These are phyloP conservation scores for Hirundichthys speculiger DNA, from an alignment of 2,113 vertebrate species.

Conservation along the genomic window DNA sequence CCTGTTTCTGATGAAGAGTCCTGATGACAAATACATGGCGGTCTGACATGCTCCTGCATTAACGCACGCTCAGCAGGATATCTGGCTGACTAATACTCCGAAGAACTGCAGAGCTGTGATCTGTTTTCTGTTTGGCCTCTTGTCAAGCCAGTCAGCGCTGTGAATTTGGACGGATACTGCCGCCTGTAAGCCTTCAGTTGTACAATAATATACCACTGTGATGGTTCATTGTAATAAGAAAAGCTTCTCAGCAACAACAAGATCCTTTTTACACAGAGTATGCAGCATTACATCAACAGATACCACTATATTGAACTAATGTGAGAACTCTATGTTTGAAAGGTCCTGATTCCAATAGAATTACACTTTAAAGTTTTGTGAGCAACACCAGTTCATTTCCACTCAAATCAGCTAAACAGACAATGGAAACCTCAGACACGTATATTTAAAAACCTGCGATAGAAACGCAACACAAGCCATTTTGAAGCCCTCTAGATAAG, in stretches of 20 bases:
- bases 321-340: too few relatives aligned
- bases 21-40: slow-evolving; percentile 14
- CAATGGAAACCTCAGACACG: too few relatives aligned
- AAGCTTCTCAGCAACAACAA: not conserved
- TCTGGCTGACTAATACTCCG: slow-evolving; percentile 46
- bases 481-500: too few relatives aligned
- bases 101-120: slow-evolving; percentile 25
- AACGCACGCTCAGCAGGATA: slow-evolving; percentile 52
- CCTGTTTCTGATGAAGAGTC: slow-evolving; percentile 21
- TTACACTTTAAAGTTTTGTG: too few relatives aligned
- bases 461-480: too few relatives aligned
- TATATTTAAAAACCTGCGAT: too few relatives aligned
- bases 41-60: slow-evolving; percentile 30
- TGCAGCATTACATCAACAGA: not conserved
- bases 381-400: too few relatives aligned
- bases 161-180: not conserved
- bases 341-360: too few relatives aligned
- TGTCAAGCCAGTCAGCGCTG: slow-evolving; percentile 3
- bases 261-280: not conserved
- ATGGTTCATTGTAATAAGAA: not conserved
- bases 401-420: too few relatives aligned
- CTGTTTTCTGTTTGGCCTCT: slow-evolving; percentile 8
- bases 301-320: too few relatives aligned
- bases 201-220: too few relatives aligned
- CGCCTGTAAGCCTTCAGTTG: slow-evolving; percentile 8